A percentile compares a stretch with the other conserved stretches of the same genome.
These are phyloP conservation scores for Linnaemya tessellans DNA, from an alignment of 2,888 invertebrate genomes.

Conservation along the genomic window DNA sequence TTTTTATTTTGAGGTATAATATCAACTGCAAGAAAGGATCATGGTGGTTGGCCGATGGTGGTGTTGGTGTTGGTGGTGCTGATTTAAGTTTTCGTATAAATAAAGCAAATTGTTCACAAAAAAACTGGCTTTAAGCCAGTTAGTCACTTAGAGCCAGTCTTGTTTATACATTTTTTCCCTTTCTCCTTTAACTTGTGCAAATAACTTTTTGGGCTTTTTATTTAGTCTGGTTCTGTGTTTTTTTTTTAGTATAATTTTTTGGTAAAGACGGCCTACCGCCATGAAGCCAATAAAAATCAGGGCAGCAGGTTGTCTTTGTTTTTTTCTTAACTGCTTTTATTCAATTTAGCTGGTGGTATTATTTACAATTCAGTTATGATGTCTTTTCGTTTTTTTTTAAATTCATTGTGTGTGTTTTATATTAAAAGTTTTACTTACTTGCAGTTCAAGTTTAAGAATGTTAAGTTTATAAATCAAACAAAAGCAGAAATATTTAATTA, in stretches of 20 bases:
- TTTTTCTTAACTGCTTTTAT: slow-evolving; percentile 4
- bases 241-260: slow-evolving; percentile 30
- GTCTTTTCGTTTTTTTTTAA: not conserved
- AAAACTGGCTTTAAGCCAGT: slow-evolving; percentile 63
- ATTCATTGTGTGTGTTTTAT: slow-evolving; percentile 30
- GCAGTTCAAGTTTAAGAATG: slow-evolving; percentile 54
- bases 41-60: slow-evolving; percentile 30
- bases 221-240: slow-evolving; percentile 29
- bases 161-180: not conserved
- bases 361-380: slow-evolving; percentile 64
- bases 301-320: slow-evolving; percentile 73
- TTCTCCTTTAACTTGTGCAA: slow-evolving; percentile 12
- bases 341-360: slow-evolving; percentile 60
- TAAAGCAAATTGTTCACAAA: slow-evolving; percentile 23
- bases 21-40: slow-evolving; percentile 59
- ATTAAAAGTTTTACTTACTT: slow-evolving; percentile 41
- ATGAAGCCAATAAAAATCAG: slow-evolving; percentile 81
- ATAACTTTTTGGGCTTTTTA: slow-evolving; percentile 40
- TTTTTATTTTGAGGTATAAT: slow-evolving; percentile 15
- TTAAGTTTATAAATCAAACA: slow-evolving; percentile 67
- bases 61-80: slow-evolving; percentile 40
- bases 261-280: slow-evolving; percentile 73
- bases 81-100: slow-evolving; percentile 47
- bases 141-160: slow-evolving; percentile 25
- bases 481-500: slow-evolving; percentile 67